Conservation (phyloP, 2,113 vertebrate species). For the Sinocyclocheilus grahami region DNA sequence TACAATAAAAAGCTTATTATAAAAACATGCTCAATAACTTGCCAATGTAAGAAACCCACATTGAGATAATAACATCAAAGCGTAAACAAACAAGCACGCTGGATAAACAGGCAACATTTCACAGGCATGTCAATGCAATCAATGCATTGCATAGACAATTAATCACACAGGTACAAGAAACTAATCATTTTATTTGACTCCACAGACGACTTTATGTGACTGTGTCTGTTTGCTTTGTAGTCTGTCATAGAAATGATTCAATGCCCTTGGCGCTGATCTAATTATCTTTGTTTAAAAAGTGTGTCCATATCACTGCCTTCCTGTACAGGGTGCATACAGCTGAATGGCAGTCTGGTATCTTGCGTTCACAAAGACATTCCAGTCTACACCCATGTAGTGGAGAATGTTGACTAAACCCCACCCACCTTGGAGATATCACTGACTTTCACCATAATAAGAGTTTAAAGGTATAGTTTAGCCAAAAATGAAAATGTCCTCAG, state of each 20-base stretch:
- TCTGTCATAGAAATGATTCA: neutral
- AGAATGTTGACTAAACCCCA: neutral
- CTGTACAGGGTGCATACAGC: neutral
- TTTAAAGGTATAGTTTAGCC: neutral
- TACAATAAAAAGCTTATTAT: neutral
- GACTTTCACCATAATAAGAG: neutral
- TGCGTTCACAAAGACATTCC: conserved; percentile 20
- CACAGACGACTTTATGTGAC: neutral
- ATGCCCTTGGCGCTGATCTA: neutral
- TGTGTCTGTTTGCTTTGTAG: neutral
- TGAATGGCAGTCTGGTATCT: neutral
- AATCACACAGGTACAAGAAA: neutral
- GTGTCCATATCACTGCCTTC: neutral
- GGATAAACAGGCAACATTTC: neutral
- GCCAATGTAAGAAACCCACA: neutral
- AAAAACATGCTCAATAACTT: neutral
- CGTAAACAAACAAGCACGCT: neutral
- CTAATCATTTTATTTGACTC: neutral
- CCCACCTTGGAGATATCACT: neutral
- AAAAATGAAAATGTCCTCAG: neutral
- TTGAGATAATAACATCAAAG: neutral
- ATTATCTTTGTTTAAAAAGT: neutral
- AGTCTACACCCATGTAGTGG: neutral
- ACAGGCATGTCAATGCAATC: neutral
- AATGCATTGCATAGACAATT: neutral